phyloP scores from a whole-genome alignment of 2,888 invertebrate species.

The Diplolepis rosae region DNA sequence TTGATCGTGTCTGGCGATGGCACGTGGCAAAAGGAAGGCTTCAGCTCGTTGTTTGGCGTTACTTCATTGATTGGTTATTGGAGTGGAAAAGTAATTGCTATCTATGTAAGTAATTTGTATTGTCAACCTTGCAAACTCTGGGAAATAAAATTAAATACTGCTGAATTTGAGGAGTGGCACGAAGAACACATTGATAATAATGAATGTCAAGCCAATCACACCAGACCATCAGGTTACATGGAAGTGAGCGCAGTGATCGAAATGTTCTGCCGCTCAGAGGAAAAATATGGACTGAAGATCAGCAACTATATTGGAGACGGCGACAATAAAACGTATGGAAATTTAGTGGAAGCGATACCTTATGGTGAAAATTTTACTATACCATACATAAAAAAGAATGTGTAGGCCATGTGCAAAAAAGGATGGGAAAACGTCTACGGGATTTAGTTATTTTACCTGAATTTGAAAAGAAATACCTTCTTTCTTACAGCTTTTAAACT shows the following conservation, averaged over 20 bases:
- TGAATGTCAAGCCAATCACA: conserved; percentile 36
- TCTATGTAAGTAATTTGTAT: conserved; percentile 28
- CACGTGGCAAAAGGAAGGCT: no score
- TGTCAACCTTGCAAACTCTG: conserved; percentile 4
- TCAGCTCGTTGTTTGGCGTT: conserved; percentile 31
- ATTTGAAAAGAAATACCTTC: conserved; percentile 28
- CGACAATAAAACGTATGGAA: conserved; percentile 14
- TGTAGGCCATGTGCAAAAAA: conserved; percentile 36
- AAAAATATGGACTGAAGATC: background rate
- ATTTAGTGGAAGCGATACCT: conserved; percentile 32
- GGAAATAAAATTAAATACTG: conserved; percentile 13
- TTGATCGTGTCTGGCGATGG: no score
- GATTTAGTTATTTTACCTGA: background rate
- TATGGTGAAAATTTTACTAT: conserved; percentile 35
- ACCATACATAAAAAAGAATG: conserved; percentile 42
- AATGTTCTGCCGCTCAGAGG: background rate
- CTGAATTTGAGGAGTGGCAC: conserved; percentile 32
- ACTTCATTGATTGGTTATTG: conserved; percentile 19
- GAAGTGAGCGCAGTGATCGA: conserved; percentile 27
- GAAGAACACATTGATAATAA: conserved; percentile 24
- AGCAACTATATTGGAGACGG: background rate
- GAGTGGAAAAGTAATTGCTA: conserved; percentile 31
- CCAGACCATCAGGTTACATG: conserved; percentile 35
- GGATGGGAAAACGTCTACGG: background rate
- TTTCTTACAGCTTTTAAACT: conserved; percentile 29